A percentile compares a stretch with the other conserved stretches of the same genome.
Evolutionary conservation across 2,888 invertebrate species (phyloP).

Genomic region (Sinohyriopsis cumingii): DNA sequence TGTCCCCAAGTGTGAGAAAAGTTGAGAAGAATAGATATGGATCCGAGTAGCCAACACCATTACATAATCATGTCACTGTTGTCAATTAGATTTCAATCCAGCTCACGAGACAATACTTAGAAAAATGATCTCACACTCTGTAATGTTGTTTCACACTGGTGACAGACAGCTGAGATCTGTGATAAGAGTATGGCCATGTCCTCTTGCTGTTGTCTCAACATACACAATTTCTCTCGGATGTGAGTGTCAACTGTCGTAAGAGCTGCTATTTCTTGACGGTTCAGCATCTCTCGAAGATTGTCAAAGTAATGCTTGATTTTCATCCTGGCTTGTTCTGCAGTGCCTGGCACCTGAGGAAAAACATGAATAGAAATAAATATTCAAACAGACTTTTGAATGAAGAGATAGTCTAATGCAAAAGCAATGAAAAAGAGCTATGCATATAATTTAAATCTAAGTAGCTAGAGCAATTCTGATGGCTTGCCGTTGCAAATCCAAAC

Average conservation of each 20-base stretch:
- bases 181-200: slow-evolving; percentile 75
- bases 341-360: slow-evolving; percentile 63
- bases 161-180: slow-evolving; percentile 75
- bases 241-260: slow-evolving; percentile 76
- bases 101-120: no score
- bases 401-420: neutral
- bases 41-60: no score
- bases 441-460: neutral
- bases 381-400: no score
- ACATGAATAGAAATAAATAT: neutral
- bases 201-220: slow-evolving; percentile 75
- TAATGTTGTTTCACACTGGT: slow-evolving; percentile 75
- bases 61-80: no score
- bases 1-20: no score
- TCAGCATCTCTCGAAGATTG: slow-evolving; percentile 74
- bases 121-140: slow-evolving; percentile 67
- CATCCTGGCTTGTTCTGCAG: slow-evolving; percentile 72
- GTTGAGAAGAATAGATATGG: no score
- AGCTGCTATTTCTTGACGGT: slow-evolving; percentile 75
- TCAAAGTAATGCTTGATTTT: slow-evolving; percentile 75
- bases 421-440: neutral
- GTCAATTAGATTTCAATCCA: no score
- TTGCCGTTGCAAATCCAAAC: no score
- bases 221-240: slow-evolving; percentile 75
- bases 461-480: neutral